Evolutionary conservation across 2,888 invertebrate species (phyloP), one percentile per base, ranked within the genome.

Genomic region (Clostera curtula): DNA sequence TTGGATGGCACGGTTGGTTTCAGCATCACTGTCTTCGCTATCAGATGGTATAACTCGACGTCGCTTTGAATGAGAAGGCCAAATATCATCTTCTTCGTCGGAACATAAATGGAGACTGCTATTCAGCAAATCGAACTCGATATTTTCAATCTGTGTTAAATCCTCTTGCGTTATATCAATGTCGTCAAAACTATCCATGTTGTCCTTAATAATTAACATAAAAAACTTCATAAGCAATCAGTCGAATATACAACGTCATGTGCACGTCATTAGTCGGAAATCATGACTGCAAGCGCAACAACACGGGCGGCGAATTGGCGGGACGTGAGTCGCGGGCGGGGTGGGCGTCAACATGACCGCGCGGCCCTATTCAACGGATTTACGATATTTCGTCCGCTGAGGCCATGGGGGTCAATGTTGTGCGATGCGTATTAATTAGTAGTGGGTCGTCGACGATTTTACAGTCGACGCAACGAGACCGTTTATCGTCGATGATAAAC

Each of bases 11-110:
- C 21, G 21, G 29, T 27, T 25, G 19, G 19, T 34, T 27, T 34
- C 34, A 19, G 13, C 14, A n/a, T 22, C 18, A 23, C 23, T 23
- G 7, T 13, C 13, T 23, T 23, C 31, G 12, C 19, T 27, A 12
- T 27, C 27, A 6, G 27, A 31, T 19, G 20, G 5, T n/a, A 26
- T 19, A 7, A 11, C 15, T 9, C 24, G 26, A 13, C 31, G 31
- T 18, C 25, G 16, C 4, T 13, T 25, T 7, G 14, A 12, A 6
- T 5, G 12, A 4, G 22, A 22, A 19, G 25, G 30, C 19, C 19
- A 27, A 27, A 30, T 30, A 27, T 30, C 12, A 19, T 34, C 20
- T 28, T 31, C 35, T 28, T 31, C 31, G 5, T 35, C 31, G 21
- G 35, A 35, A 28, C 23, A 28, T 22, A 31, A 12, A 23, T 34